A percentile compares a stretch with the other conserved stretches of the same genome.
These are phyloP conservation scores for Lagria hirta DNA, from an alignment of 2,888 invertebrate genomes.

Conservation along the genomic window DNA sequence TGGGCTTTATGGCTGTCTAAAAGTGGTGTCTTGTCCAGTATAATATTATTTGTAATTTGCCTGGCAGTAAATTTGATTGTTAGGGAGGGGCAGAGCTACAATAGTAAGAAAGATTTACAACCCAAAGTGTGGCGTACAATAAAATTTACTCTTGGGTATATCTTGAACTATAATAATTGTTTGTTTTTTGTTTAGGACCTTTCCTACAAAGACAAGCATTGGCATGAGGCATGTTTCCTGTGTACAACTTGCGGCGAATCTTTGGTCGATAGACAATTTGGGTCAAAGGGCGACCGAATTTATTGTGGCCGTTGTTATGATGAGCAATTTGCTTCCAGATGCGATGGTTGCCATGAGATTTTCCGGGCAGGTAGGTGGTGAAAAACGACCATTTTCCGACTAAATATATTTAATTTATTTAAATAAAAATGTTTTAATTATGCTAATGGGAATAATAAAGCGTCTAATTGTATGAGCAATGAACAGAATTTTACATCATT, in stretches of 20 bases:
- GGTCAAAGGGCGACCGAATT: conserved; percentile 98
- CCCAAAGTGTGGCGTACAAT: no score
- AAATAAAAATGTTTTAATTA: no score
- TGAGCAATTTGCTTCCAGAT: conserved; percentile 97
- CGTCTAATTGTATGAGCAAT: conserved; percentile 15
- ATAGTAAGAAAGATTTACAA: no score
- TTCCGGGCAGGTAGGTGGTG: conserved; percentile 92
- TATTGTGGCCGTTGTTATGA: conserved; percentile 99
- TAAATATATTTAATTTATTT: no score
- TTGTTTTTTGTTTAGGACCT: conserved; percentile 74
- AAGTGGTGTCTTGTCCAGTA: no score
- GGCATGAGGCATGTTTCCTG: conserved; percentile 99
- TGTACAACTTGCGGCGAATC: conserved; percentile 98
- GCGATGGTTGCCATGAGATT: conserved; percentile 98
- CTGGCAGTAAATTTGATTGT: no score
- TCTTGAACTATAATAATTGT: no score
- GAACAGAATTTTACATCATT: conserved; percentile 26
- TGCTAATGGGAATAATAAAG: conserved; percentile 22
- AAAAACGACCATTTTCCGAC: no score
- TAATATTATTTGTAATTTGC: no score
- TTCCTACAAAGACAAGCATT: conserved; percentile 99
- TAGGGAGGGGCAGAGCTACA: no score
- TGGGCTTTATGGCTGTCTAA: no score
- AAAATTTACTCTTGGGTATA: no score
- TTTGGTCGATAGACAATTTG: conserved; percentile 99